Evolutionary conservation across 2,797 vertebrate genomes (phyloP).

Genomic region (Phrynocephalus vlangalii): DNA sequence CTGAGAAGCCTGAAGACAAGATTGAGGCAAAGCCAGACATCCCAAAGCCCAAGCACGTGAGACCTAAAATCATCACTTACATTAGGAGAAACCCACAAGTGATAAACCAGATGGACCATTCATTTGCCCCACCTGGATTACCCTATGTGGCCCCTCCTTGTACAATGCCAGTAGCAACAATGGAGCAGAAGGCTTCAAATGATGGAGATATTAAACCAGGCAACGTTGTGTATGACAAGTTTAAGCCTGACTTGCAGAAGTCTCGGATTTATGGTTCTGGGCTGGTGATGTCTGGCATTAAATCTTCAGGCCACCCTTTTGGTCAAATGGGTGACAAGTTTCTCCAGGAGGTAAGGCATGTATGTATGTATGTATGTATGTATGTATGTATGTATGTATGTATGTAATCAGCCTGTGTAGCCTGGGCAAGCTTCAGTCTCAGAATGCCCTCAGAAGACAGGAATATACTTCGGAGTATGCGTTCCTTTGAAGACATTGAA

Average conservation of each 20-base stretch:
- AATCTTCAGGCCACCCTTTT: conserved; percentile 77
- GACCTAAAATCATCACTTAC: conserved; percentile 98
- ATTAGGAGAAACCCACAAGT: conserved; percentile 88
- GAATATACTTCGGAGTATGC: too few relatives aligned
- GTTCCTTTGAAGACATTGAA: too few relatives aligned
- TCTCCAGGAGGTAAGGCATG: conserved; percentile 84
- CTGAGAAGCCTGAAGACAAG: conserved; percentile 79
- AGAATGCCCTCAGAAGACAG: too few relatives aligned
- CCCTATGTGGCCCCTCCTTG: conserved; percentile 77
- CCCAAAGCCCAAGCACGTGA: conserved; percentile 90
- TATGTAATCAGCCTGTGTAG: too few relatives aligned
- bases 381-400: too few relatives aligned
- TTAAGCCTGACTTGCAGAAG: conserved; percentile 89
- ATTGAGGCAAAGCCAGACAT: conserved; percentile 76
- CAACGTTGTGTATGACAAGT: conserved; percentile 85
- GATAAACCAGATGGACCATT: conserved; percentile 77
- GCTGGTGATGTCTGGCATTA: conserved; percentile 81
- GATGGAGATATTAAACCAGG: conserved; percentile 79
- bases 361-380: too few relatives aligned
- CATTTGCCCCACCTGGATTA: conserved; percentile 75
- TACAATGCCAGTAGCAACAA: conserved; percentile 69
- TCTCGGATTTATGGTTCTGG: conserved; percentile 82
- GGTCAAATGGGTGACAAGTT: conserved; percentile 84
- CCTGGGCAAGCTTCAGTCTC: too few relatives aligned
- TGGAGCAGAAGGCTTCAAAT: conserved; percentile 65